Evolutionary conservation across 2,797 vertebrate genomes (phyloP).

Genomic region (Melanogrammus aeglefinus): DNA sequence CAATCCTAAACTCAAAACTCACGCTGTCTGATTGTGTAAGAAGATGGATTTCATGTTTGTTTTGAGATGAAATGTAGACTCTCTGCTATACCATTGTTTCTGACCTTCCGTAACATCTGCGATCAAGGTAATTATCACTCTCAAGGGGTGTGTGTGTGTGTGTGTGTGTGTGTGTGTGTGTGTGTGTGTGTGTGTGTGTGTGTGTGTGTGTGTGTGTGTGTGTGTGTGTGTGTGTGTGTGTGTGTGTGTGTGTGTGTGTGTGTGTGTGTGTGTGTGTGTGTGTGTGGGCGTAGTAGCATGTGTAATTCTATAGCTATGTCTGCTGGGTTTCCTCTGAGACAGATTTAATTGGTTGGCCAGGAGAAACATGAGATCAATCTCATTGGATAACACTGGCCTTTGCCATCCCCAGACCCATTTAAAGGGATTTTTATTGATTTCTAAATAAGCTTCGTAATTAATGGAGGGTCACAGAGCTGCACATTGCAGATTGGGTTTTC

Average conservation of each 20-base stretch:
- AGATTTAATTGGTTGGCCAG: conserved; percentile 53
- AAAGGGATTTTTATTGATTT: conserved; percentile 62
- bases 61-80: conserved; percentile 22
- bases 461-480: conserved; percentile 38
- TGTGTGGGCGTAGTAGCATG: conserved; percentile 24
- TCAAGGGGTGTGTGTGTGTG: conserved; percentile 27
- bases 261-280: conserved; percentile 7
- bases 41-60: conserved; percentile 13
- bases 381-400: conserved; percentile 49
- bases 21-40: not conserved
- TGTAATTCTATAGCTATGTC: conserved; percentile 43
- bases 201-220: conserved; percentile 7
- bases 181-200: conserved; percentile 10
- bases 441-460: conserved; percentile 63
- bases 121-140: conserved; percentile 51
- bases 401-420: conserved; percentile 55
- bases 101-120: conserved; percentile 15
- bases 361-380: conserved; percentile 63
- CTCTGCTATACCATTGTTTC: conserved; percentile 7
- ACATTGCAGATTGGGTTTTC: conserved; percentile 37
- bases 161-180: conserved; percentile 4
- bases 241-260: conserved; percentile 4
- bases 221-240: conserved; percentile 7
- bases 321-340: conserved; percentile 49
- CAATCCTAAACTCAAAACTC: not conserved